Conservation (phyloP, 2,113 vertebrate genomes). For the Carassius carassius region DNA sequence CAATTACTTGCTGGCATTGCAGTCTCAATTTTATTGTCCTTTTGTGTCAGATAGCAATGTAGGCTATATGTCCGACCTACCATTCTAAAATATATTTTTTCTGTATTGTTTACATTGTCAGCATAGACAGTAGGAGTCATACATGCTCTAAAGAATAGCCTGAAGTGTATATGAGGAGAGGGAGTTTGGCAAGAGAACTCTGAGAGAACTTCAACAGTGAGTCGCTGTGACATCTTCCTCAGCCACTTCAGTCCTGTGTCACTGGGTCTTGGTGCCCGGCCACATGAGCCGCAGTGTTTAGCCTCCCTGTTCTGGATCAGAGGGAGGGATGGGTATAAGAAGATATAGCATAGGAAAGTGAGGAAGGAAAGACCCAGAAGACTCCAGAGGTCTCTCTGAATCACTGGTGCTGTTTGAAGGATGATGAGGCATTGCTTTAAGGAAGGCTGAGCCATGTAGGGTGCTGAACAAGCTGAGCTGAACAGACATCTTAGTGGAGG, state of each 20-base stretch:
- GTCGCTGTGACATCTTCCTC: conserved; percentile 37
- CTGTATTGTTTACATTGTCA: not conserved
- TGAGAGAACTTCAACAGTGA: conserved; percentile 37
- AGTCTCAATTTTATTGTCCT: not conserved
- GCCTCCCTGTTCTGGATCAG: not conserved
- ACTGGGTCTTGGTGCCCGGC: conserved; percentile 33
- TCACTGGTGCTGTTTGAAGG: conserved; percentile 38
- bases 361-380: conserved; percentile 24
- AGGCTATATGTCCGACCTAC: not conserved
- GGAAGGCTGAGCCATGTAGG: conserved; percentile 38
- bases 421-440: conserved; percentile 36
- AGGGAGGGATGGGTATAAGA: conserved; percentile 8
- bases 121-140: conserved; percentile 18
- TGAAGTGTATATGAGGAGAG: conserved; percentile 6
- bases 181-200: conserved; percentile 38
- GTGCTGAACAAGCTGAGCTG: conserved; percentile 18
- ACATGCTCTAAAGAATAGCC: conserved; percentile 28
- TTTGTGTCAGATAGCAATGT: not conserved
- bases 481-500: conserved; percentile 31
- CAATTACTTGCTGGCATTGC: not conserved
- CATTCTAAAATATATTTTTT: too few species aligned
- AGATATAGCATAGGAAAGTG: conserved; percentile 27
- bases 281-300: conserved; percentile 28
- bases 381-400: conserved; percentile 37
- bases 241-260: conserved; percentile 34